Base-by-base conservation (phyloP, 2,113 vertebrate species). In the Paracanthobrama guichenoti region DNA sequence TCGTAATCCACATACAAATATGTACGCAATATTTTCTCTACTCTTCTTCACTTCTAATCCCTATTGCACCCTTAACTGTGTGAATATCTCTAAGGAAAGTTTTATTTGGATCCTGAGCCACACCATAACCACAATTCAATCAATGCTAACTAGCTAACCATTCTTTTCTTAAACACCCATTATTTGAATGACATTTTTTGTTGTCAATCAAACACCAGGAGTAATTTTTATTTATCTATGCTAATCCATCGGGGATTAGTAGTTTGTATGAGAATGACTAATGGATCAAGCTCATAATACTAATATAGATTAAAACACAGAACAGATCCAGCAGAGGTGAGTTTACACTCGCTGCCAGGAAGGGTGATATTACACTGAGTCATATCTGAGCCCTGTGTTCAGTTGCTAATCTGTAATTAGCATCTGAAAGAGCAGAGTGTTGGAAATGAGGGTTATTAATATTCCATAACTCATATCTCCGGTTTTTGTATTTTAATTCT, bases 391-490 rank as follows among this genome's bases (percentile, higher is more conserved):
- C 79, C 66, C 48, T 81, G 48, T 81, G 64, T 81, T 81, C 79
- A 24, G 64, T 42, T 71, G 66, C 64, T 81, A 81, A 81, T 81
- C 79, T 71, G 66, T 81, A 81, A 81, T 71, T 81, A 71, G 79
- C 79, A 81, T 81, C 79, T 42, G 50, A 81, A 81, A 81, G 79
- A 81, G 66, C 79, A 71, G 64, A 81, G 48, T 55, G 66, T 14
- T 81, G 64, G 28, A 81, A 81, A 81, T 81, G 28, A 81, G 66
- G 79, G 64, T 81, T 81, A 81, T 81, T 81, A 81, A 81, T 81
- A 81, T 81, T 81, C 66, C 79, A 71, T 71, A 81, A 81, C 64
- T 57, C 79, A 81, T 71, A 81, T 81, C 79, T 81, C 13, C 64
- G 71, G 64, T 81, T 81, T 81, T 57, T 81, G 79, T 71, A 57